Evolutionary conservation across 2,113 vertebrate species (phyloP).

Genomic region (Crotalus horridus): DNA sequence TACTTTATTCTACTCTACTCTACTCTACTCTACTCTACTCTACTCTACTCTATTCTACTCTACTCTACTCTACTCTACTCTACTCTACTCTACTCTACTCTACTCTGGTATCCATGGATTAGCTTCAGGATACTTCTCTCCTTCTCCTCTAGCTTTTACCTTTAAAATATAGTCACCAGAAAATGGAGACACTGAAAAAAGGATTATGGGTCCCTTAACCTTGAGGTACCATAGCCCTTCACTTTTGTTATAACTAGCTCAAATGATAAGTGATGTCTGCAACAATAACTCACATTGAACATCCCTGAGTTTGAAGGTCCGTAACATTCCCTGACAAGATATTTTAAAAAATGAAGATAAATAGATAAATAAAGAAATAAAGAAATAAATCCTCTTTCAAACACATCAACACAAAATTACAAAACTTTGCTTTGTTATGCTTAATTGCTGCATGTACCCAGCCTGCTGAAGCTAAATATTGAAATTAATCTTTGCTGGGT

Average conservation of each 20-base stretch:
- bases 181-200: not conserved
- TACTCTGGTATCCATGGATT: not conserved
- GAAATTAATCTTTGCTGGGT: not conserved
- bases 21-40: too few species aligned
- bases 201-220: not conserved
- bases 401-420: not conserved
- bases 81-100: too few species aligned
- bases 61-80: too few species aligned
- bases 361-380: not conserved
- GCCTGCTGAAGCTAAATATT: not conserved
- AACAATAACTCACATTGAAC: not conserved
- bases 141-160: not conserved
- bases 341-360: not conserved
- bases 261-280: not conserved
- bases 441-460: not conserved
- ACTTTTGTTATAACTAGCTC: not conserved
- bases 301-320: not conserved
- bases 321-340: not conserved
- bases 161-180: not conserved
- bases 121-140: not conserved
- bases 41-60: accelerated
- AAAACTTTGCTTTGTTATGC: not conserved
- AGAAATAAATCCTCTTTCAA: not conserved
- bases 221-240: not conserved
- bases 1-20: accelerated